Conservation (phyloP, 2,888 invertebrate species). For the Cinara cedri region DNA sequence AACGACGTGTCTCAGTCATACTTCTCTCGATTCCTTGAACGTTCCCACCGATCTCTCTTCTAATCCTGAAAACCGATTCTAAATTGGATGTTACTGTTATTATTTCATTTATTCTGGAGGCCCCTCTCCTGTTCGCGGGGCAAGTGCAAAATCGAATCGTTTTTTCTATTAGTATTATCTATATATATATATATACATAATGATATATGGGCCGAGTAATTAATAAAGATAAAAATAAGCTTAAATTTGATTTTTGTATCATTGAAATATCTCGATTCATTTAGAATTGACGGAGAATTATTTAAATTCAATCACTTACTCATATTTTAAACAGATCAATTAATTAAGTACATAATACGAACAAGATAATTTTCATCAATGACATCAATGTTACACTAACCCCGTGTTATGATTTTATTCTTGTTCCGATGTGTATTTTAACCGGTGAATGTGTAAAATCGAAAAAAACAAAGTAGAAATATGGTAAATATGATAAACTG, state of each 20-base stretch:
- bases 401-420: constrained; percentile 8
- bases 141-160: constrained; percentile 2
- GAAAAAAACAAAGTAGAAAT: not conserved
- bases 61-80: too few species aligned
- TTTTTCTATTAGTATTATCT: not conserved
- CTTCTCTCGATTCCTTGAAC: too few species aligned
- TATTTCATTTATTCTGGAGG: too few species aligned
- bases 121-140: not conserved
- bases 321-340: not conserved
- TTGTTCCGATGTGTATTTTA: not conserved
- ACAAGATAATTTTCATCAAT: not conserved
- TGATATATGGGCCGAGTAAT: not conserved
- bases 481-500: not conserved
- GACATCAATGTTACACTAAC: constrained; percentile 3
- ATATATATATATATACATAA: too few species aligned
- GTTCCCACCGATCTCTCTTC: too few species aligned
- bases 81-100: too few species aligned
- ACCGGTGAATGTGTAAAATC: constrained; percentile 10
- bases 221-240: constrained; percentile 8
- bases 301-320: constrained; percentile 11
- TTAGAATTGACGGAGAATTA: constrained; percentile 11
- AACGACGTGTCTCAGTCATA: too few species aligned
- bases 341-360: not conserved
- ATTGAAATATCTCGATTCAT: constrained; percentile 22
- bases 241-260: constrained; percentile 5